Percentiles rank a stretch among this genome's conserved stretches.
phyloP scores from a whole-genome alignment of 2,888 invertebrate species.

The Melipona bicolor region DNA sequence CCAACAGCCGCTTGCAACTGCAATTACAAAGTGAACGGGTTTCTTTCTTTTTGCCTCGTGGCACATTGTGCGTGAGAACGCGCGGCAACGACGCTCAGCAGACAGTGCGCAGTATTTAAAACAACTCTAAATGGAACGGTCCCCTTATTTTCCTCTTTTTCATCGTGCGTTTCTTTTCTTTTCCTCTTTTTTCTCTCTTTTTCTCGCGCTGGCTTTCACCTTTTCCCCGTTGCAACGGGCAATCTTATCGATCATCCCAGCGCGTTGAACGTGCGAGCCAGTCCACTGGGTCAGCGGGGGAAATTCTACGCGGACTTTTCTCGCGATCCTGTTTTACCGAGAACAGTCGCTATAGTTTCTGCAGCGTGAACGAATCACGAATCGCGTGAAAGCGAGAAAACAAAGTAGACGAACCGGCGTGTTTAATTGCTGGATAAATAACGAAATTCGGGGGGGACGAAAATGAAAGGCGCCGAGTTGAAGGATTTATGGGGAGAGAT shows the following conservation, averaged over 20 bases:
- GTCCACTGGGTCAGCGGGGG: slow-evolving; percentile 4
- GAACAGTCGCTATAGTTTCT: not conserved
- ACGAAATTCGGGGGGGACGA: too few relatives aligned
- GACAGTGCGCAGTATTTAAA: slow-evolving; percentile 27
- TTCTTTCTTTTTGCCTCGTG: slow-evolving; percentile 62
- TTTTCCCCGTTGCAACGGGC: not conserved
- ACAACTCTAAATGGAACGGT: not conserved
- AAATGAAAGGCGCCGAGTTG: too few relatives aligned
- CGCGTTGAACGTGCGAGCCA: not conserved
- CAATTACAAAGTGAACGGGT: slow-evolving; percentile 67
- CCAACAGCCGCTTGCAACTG: slow-evolving; percentile 40
- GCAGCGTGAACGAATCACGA: not conserved
- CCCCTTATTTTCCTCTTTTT: slow-evolving; percentile 22
- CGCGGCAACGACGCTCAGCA: slow-evolving; percentile 35
- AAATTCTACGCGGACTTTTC: not conserved
- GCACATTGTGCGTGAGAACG: slow-evolving; percentile 63
- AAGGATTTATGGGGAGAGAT: not conserved
- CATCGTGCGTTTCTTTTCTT: not conserved
- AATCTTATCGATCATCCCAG: slow-evolving; percentile 36
- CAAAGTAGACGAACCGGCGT: too few relatives aligned
- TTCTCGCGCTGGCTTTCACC: not conserved
- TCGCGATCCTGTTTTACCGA: not conserved
- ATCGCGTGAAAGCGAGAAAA: too few relatives aligned
- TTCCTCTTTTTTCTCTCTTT: not conserved
- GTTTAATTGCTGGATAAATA: too few relatives aligned